Evolutionary conservation across 2,113 vertebrate genomes (phyloP), one percentile per base, ranked within the genome.

Genomic region (Scomber japonicus): DNA sequence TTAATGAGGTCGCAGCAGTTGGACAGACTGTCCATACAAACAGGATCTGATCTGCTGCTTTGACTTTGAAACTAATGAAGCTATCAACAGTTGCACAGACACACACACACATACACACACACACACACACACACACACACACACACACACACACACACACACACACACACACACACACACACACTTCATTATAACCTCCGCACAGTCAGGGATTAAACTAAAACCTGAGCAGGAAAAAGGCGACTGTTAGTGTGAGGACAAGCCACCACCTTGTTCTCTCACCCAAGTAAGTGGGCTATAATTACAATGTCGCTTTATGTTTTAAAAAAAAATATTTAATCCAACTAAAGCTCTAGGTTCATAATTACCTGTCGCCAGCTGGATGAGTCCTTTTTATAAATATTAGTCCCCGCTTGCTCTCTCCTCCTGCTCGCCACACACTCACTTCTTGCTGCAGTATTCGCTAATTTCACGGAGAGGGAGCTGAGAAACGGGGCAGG

Each of bases 391-490:
- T 21, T n/a, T 76, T 76, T 40, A 57, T 19, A 2, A 67, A 55
- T 62, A 27, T 70, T 53, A 78, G 64, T 81, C 63, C 71, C n/a
- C 46, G 78, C 46, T 84, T n/a, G 71, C 35, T 51, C 61, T 35
- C 65, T 69, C 30, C 44, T 74, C 75, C 67, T 81, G 64, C 83
- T 74, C 80, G 62, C 73, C 17, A 54, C 65, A 50, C 70, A 53
- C 71, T 45, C 71, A 74, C 80, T 91, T 88, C 90, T 91, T 89
- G 67, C 89, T 91, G 92, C 93, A 91, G 92, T 91, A 79, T 75
- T 88, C 70, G 84, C 89, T 90, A 79, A 89, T 89, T 89, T 86
- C 75, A 80, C 86, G 46, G 77, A 67, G 85, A 70, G 67, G 68
- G 75, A 72, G 91, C 83, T 55, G 87, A 93, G 88, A 83, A 91